Evolutionary conservation across 2,113 vertebrate genomes (phyloP).

Genomic region (Bungarus multicinctus): DNA sequence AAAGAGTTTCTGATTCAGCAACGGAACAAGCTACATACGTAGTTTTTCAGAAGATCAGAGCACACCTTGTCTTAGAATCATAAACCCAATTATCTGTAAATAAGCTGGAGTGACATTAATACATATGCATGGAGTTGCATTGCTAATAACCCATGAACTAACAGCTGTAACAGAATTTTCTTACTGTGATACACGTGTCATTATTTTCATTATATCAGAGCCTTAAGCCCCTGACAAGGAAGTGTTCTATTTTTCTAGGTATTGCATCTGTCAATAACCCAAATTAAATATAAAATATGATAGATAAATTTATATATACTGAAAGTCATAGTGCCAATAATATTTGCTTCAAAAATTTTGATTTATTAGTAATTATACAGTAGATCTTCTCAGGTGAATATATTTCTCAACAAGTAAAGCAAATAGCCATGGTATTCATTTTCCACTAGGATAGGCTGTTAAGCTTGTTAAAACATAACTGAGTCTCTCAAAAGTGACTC

Average conservation of each 20-base stretch:
- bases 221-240: neutral
- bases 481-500: neutral
- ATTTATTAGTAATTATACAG: neutral
- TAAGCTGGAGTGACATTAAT: neutral
- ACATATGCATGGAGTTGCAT: neutral
- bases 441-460: neutral
- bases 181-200: neutral
- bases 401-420: neutral
- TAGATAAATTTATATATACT: neutral
- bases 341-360: neutral
- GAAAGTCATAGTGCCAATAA: neutral
- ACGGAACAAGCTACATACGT: neutral
- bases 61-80: neutral
- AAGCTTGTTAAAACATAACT: neutral
- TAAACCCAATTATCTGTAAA: neutral
- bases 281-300: slow-evolving; percentile 2
- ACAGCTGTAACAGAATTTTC: neutral
- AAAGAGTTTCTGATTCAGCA: neutral
- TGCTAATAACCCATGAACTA: neutral
- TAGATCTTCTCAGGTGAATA: neutral
- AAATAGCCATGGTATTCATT: slow-evolving; percentile 3
- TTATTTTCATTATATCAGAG: neutral
- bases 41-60: neutral
- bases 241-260: neutral
- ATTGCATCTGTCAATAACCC: neutral